Base-by-base conservation (phyloP, 92 coral and sea anemone genomes). In the Hydrozoanthus gracilis region DNA sequence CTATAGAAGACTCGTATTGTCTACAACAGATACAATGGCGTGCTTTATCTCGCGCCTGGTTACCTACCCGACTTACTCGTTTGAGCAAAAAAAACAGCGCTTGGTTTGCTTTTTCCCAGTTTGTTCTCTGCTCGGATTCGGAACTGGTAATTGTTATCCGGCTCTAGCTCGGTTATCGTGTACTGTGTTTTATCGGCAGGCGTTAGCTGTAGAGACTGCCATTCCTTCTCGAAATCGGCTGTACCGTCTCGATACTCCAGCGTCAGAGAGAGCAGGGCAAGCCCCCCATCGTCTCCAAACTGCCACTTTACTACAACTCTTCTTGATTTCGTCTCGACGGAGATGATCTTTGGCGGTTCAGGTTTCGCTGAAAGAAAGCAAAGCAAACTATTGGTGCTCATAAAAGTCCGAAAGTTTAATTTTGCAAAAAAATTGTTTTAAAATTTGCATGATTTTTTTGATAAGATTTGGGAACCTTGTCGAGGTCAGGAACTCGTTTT, bases 71-170 rank as follows among this genome's bases (percentile, higher is more conserved):
- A 14, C 39, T 79, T 79, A 61, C 68, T 87, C 8, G 98, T 96
- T 73, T 92, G 92, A n/a, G 90, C 86, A 70, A 84, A 56, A 52
- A 83, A 87, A 7, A 73, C 89, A 3, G 88, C 73, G 66, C 99
- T 96, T 35, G 91, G 92, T 0, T 84, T 89, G 71, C 99, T 96
- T 88, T 78, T 73, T 5, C 99, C 99, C 44, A 94, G 84, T 17
- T 68, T 78, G 76, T 95, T 96, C 79, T 92, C 92, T 79, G 99
- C 99, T 18, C 62, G 82, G 84, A 93, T 89, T 60, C 99, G 99
- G 64, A 93, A 95, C 71, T 90, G 93, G 89, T 96, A 96, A 88
- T 88, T 82, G 39, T 92, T 95, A 62, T 93, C 87, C 1, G 96
- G 88, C 4, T 84, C 17, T 10, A 96, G 95, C 35, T 91, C 91